Conservation (phyloP, 2,797 vertebrate genomes). For the Micromesistius poutassou region DNA sequence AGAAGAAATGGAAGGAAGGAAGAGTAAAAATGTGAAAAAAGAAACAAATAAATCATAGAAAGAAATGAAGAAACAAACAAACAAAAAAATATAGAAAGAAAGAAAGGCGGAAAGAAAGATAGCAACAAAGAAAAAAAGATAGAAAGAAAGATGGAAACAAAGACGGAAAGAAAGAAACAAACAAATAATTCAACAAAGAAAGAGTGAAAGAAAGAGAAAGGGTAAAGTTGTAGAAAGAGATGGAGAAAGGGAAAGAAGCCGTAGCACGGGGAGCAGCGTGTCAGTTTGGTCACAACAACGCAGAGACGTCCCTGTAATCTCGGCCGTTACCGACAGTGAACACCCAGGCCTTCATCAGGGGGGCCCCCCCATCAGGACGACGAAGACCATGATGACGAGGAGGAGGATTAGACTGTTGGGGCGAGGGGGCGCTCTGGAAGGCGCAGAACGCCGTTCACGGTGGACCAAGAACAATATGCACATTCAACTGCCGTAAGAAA, state of each 20-base stretch:
- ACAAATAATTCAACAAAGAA: constrained; percentile 59
- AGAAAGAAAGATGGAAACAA: too few species aligned
- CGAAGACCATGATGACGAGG: background rate
- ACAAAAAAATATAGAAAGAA: constrained; percentile 13
- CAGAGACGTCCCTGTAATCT: background rate
- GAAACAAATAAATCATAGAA: constrained; percentile 11
- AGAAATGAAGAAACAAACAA: background rate
- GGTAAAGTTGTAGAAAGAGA: constrained; percentile 2
- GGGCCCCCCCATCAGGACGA: background rate
- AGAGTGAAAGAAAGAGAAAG: constrained; percentile 27
- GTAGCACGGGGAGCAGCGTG: constrained; percentile 22
- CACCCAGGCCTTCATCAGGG: background rate
- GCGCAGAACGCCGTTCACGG: background rate
- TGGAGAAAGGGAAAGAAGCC: constrained; percentile 48
- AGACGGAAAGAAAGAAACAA: constrained; percentile 17
- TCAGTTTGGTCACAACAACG: constrained; percentile 20
- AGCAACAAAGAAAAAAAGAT: constrained; percentile 36
- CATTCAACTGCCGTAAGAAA: background rate
- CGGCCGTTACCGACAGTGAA: background rate
- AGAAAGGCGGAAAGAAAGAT: constrained; percentile 57
- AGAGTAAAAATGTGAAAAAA: constrained; percentile 6
- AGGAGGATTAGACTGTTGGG: background rate
- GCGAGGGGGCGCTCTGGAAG: background rate
- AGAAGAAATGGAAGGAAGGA: constrained; percentile 40
- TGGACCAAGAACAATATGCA: background rate